Percentiles rank a stretch among this genome's conserved stretches.
Conservation (phyloP, 1,140 invertebrate genomes). For the Drosophila melanica region DNA sequence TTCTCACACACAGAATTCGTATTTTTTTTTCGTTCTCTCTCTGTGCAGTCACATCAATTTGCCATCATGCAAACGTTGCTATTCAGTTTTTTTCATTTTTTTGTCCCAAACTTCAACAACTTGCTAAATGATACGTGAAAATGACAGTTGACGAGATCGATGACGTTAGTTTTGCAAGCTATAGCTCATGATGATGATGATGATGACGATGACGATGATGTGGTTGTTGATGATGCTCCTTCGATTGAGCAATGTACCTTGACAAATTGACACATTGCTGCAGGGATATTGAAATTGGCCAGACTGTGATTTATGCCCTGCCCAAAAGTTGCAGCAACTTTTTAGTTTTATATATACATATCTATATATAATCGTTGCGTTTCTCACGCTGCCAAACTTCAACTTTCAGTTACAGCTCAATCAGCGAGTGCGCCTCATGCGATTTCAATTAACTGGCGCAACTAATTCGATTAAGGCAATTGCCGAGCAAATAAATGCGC, state of each 20-base stretch:
- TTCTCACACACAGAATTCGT: slow-evolving; percentile 18
- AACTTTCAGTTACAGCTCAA: slow-evolving; percentile 27
- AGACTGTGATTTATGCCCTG: slow-evolving; percentile 62
- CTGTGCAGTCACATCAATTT: slow-evolving; percentile 72
- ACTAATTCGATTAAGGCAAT: slow-evolving; percentile 74
- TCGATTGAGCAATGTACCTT: slow-evolving; percentile 76
- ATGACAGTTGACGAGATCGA: slow-evolving; percentile 83
- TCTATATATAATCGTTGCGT: background rate
- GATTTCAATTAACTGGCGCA: slow-evolving; percentile 78
- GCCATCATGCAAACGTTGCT: slow-evolving; percentile 59
- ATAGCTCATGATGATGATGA: slow-evolving; percentile 31
- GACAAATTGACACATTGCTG: slow-evolving; percentile 79
- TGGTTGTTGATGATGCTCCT: slow-evolving; percentile 40
- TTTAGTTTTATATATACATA: background rate
- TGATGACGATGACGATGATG: slow-evolving; percentile 33
- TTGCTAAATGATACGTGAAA: slow-evolving; percentile 83
- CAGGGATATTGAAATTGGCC: slow-evolving; percentile 50
- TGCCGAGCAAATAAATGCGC: slow-evolving; percentile 50
- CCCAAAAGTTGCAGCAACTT: slow-evolving; percentile 5
- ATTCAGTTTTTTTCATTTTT: slow-evolving; percentile 32
- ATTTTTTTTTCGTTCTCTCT: slow-evolving; percentile 29
- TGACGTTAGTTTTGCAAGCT: slow-evolving; percentile 77
- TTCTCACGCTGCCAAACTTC: slow-evolving; percentile 30
- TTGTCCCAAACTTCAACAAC: slow-evolving; percentile 65
- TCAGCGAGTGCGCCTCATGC: slow-evolving; percentile 48